Evolutionary conservation across 1,140 invertebrate species (phyloP), one percentile per base, ranked within the genome.

Genomic region (Drosophila grimshawi): DNA sequence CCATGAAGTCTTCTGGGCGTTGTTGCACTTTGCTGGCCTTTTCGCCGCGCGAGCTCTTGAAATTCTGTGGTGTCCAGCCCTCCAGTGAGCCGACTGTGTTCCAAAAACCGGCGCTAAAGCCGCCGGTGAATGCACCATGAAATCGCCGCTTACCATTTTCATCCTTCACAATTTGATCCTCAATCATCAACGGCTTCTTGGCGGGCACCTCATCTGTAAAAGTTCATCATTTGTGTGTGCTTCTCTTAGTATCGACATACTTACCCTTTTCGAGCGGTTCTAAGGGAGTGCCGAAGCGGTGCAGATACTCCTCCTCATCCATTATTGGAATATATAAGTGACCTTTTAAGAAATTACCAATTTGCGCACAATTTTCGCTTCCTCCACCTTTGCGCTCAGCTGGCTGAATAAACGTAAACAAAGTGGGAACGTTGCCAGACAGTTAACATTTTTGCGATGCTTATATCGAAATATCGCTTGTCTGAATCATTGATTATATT

Each of bases 121-220:
- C 99, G 2, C 99, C 99, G 4, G 98, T 99, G 92, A 99, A 99
- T 0, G 99, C 99, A 41, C 99, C 99, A 94, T 99, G 99, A 93
- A 99, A 99, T 80, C 99, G 93, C 32, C 97, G 93, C 78, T 97
- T 94, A 2, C 98, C 98, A 93, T 97, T 95, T 53, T 96, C 96
- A 93, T 99, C 99, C 55, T 95, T 96, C 0, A 97, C 98, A 82
- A 96, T 95, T 93, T 99, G 97, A 86, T 99, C 98, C 93, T 97
- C 96, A 52, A 98, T 93, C n/a, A 94, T 93, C 30, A 96, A 94
- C 7, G 97, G 96, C 78, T 96, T 97, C 89, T 98, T 98, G 48
- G 95, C 94, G 3, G 96, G 95, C 46, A 97, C 92, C 70, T 95
- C 94, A 93, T 97, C 97, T 97, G 79, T 32, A 91, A 91, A 66